Percentiles rank a stretch among this genome's conserved stretches.
Evolutionary conservation across 2,888 invertebrate genomes (phyloP).

Genomic region (Oxycera nigricornis): DNA sequence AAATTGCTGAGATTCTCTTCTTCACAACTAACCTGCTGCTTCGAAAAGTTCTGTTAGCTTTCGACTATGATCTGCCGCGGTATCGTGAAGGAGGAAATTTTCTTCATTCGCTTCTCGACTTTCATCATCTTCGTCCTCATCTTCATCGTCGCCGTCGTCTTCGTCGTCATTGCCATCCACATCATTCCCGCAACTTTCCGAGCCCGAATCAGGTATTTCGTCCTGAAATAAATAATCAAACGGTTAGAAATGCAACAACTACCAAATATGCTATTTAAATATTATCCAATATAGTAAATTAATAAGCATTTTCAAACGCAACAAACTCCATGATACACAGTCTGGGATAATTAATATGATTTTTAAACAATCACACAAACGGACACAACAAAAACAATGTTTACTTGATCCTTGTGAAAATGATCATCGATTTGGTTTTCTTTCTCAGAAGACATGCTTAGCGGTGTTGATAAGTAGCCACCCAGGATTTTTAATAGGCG

Average conservation of each 20-base stretch:
- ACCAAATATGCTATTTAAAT: too few species aligned
- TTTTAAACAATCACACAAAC: too few species aligned
- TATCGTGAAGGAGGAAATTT: conserved; percentile 63
- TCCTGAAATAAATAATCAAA: conserved; percentile 55
- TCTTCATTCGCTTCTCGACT: conserved; percentile 56
- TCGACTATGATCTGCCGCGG: conserved; percentile 59
- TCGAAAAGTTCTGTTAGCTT: conserved; percentile 91
- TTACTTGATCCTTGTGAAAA: too few species aligned
- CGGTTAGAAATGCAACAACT: too few species aligned
- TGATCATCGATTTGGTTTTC: not conserved
- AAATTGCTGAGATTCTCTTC: too few species aligned
- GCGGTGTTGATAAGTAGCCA: not conserved
- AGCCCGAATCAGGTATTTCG: conserved; percentile 62
- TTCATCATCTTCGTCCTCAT: conserved; percentile 60
- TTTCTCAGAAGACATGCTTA: not conserved
- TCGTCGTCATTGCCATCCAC: conserved; percentile 61
- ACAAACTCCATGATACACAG: too few species aligned
- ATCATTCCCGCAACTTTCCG: conserved; percentile 60
- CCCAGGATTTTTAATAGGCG: conserved; percentile 5
- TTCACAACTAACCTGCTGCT: conserved; percentile 72
- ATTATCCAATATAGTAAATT: too few species aligned
- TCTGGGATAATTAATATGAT: too few species aligned
- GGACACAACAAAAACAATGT: too few species aligned
- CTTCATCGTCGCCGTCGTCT: conserved; percentile 61
- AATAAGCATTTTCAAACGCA: too few species aligned